Evolutionary conservation across 30 jellyfish, hydroid and myxozoan species (phyloP).

Genomic region (Aurelia aurita): DNA sequence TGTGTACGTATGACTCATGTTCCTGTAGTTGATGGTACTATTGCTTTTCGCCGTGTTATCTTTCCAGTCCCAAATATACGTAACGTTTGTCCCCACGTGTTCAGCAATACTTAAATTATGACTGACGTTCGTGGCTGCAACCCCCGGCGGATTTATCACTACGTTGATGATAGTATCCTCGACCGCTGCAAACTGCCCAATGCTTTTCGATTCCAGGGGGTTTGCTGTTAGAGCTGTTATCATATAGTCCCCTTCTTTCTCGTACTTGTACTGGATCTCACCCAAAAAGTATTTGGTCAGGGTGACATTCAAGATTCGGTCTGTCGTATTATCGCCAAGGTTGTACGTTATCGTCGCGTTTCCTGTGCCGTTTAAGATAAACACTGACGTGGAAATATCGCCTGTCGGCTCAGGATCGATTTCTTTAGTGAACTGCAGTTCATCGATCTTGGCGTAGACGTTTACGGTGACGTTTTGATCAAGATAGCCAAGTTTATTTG

Average conservation of each 20-base stretch:
- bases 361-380: slow-evolving; percentile 36
- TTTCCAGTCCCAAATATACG: slow-evolving; percentile 81
- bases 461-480: slow-evolving; percentile 32
- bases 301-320: slow-evolving; percentile 25
- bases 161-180: slow-evolving; percentile 53
- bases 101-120: slow-evolving; percentile 10
- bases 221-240: slow-evolving; percentile 28
- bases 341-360: slow-evolving; percentile 37
- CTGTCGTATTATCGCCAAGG: slow-evolving; percentile 56
- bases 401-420: slow-evolving; percentile 70
- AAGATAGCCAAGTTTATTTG: slow-evolving; percentile 27
- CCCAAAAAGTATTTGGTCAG: slow-evolving; percentile 21
- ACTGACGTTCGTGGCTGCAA: slow-evolving; percentile 65
- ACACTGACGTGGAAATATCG: slow-evolving; percentile 30
- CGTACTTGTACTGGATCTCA: slow-evolving; percentile 39
- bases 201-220: slow-evolving; percentile 46
- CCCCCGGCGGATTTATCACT: slow-evolving; percentile 56
- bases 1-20: slow-evolving; percentile 67
- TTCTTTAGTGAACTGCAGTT: slow-evolving; percentile 27
- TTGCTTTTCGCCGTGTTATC: slow-evolving; percentile 60
- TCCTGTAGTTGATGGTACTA: slow-evolving; percentile 43
- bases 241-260: slow-evolving; percentile 46
- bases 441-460: slow-evolving; percentile 12
- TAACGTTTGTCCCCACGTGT: slow-evolving; percentile 72
- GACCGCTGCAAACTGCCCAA: slow-evolving; percentile 71